Conservation (phyloP, 2,797 vertebrate species). For the Hydrolagus colliei region DNA sequence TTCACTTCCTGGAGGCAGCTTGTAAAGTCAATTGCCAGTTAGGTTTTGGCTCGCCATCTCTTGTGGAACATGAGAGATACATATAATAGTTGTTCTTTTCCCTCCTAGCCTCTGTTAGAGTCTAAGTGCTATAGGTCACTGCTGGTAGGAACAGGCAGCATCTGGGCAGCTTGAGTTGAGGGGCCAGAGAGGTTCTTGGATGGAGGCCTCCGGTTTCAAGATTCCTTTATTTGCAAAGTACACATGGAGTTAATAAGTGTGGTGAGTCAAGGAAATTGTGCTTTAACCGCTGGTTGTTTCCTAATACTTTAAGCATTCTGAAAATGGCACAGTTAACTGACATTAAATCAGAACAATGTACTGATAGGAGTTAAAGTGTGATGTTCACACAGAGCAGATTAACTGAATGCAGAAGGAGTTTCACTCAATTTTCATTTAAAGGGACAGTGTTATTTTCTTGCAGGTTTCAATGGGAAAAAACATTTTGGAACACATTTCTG, state of each 20-base stretch:
- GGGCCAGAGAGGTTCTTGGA: not conserved
- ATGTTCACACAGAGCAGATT: not conserved
- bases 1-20: constrained; percentile 16
- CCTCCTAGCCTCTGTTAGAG: not conserved
- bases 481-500: not conserved
- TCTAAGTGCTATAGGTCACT: constrained; percentile 14
- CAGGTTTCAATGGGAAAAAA: constrained; percentile 11
- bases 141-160: constrained; percentile 24
- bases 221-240: constrained; percentile 10
- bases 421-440: not conserved
- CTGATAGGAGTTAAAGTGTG: not conserved
- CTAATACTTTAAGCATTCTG: not conserved
- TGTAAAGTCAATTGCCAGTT: constrained; percentile 5
- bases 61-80: constrained; percentile 17
- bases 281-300: constrained; percentile 21
- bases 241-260: constrained; percentile 27
- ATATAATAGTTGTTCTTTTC: constrained; percentile 14
- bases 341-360: constrained; percentile 19
- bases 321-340: constrained; percentile 8
- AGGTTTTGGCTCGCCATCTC: not conserved
- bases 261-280: constrained; percentile 27
- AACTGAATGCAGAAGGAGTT: not conserved
- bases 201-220: constrained; percentile 25
- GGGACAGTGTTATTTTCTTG: not conserved
- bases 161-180: constrained; percentile 18